Evolutionary conservation across 2,888 invertebrate genomes (phyloP), one percentile per base, ranked within the genome.

Genomic region (Polyommatus icarus): DNA sequence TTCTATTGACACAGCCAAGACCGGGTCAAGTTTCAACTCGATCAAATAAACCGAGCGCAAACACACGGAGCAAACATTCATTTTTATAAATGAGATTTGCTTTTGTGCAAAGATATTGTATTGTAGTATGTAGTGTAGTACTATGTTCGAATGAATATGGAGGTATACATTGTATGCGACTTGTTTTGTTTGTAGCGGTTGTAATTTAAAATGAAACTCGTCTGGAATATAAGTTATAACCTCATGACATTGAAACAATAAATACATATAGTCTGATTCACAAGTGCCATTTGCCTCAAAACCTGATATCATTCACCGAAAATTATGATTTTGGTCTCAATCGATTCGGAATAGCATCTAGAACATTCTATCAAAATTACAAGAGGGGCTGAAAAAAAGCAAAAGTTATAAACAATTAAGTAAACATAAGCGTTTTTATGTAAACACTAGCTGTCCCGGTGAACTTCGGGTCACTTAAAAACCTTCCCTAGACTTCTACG

Each of bases 81-180:
- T 67, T 67, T 67, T 67, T 67, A 67, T 67, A 67, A 67, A 67
- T 67, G 67, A 67, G 67, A 67, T 67, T 67, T 67, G 29, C 67
- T 67, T 67, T 67, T 67, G 67, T 67, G 29, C 29, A 29, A 67
- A 67, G 61, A 67, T 29, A n/a, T n/a, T n/a, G 29, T 67, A 67
- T 67, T 24, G 24, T 24, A 24, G 24, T 24, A 24, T 24, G 24
- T 24, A 24, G 24, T 24, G 24, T 24, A 24, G 61, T 50, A 18
- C 5, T 12, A 67, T 15, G 67, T 67, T 67, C 29, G 12, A 24
- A 67, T 24, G 61, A 67, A 67, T 67, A 67, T 67, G 61, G 20
- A 29, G 10, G 24, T 7, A 32, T 67, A 67, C 67, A 29, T 67
- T 67, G 67, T 67, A 67, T 67, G 67, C 67, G 67, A 6, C 29